Base-by-base conservation (phyloP, 2,113 vertebrate species). In the Dermatemys mawii region DNA sequence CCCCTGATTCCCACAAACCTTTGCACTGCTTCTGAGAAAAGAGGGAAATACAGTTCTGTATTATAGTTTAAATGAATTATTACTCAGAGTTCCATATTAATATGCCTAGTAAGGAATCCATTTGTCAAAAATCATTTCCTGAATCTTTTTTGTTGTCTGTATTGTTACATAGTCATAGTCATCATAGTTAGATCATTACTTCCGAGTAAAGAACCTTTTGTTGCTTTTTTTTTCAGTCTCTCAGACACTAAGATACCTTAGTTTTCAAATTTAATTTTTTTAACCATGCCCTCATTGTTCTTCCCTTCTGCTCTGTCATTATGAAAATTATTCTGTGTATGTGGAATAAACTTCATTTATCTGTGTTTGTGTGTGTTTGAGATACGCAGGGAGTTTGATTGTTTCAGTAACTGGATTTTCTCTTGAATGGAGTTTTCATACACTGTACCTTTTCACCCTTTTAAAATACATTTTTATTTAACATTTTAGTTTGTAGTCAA, bases 391-490 rank as follows among this genome's bases (percentile, higher is more conserved):
- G 50, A 96, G 60, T 86, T 97, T 97, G 96, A 96, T 97, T 97
- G 97, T 97, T 96, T 97, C 95, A 87, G 24, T 96, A 96, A 95
- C 94, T 96, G 84, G 83, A 93, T 97, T 98, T 97, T 97, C 94
- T 96, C 97, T 95, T 93, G 86, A 97, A 97, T 96, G 85, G 93
- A 97, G 95, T 97, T 76, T 96, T 97, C 95, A 55, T 53, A 90
- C 87, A 88, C 85, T 95, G 93, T 96, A 93, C 95, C 82, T 95
- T 46, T 96, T 94, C 60, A 96, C 83, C 83, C 48, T 51, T 84
- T 67, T 63, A 83, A 84, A 78, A 84, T 73, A 44, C 70, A 35
- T 53, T 88, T 95, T 96, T 93, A 87, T 85, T 95, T 90, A 93
- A 84, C 88, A 82, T 44, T 82, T 60, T 93, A 78, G 94, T 96